A percentile compares a stretch with the other conserved stretches of the same genome.
These are phyloP conservation scores for Stenichneumon culpator DNA, from an alignment of 2,888 invertebrate genomes.

Conservation along the genomic window DNA sequence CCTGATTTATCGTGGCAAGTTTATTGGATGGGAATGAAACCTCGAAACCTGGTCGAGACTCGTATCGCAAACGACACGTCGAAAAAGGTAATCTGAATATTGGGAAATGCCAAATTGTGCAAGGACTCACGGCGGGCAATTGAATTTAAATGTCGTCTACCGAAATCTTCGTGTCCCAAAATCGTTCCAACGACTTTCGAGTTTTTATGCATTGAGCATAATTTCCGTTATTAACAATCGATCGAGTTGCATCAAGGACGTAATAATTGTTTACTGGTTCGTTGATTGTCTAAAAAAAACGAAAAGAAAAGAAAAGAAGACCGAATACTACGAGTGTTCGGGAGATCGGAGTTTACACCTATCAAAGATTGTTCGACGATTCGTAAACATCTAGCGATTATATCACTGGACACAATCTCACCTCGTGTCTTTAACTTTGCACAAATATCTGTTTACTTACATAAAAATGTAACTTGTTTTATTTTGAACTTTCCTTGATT, in stretches of 20 bases:
- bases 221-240: constrained; percentile 31
- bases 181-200: constrained; percentile 34
- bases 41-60: neutral
- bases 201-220: constrained; percentile 14
- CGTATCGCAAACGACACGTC: neutral
- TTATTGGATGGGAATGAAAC: constrained; percentile 5
- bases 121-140: constrained; percentile 33
- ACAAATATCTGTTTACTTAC: constrained; percentile 67
- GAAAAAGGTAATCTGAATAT: constrained; percentile 16
- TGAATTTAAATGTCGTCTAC: constrained; percentile 8
- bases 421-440: constrained; percentile 60
- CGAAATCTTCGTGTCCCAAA: neutral
- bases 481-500: constrained; percentile 71
- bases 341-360: constrained; percentile 53
- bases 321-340: constrained; percentile 52
- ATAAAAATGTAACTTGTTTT: constrained; percentile 70
- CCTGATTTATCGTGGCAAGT: neutral
- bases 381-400: constrained; percentile 51
- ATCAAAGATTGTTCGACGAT: constrained; percentile 57
- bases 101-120: constrained; percentile 56
- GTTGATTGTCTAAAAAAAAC: constrained; percentile 41
- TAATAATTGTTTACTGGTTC: constrained; percentile 30
- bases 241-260: constrained; percentile 32
- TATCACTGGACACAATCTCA: constrained; percentile 69
- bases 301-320: constrained; percentile 40